Evolutionary conservation across 2,888 invertebrate species (phyloP).

Genomic region (Craniophora ligustri): DNA sequence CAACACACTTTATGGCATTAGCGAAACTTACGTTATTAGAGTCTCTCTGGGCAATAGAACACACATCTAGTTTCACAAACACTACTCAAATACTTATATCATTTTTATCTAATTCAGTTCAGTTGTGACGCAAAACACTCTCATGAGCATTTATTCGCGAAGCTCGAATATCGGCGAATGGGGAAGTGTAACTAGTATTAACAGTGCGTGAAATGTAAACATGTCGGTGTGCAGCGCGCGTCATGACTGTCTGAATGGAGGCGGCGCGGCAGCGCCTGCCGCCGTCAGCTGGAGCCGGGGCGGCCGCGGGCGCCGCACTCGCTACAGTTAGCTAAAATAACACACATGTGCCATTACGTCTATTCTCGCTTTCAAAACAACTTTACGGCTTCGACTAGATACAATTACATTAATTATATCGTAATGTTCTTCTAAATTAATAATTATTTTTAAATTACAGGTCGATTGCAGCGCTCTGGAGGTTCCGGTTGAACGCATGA

Average conservation of each 20-base stretch:
- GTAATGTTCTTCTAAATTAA: conserved; percentile 17
- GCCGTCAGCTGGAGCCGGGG: background rate
- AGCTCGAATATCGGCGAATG: background rate
- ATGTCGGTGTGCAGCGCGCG: conserved; percentile 8
- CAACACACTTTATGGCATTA: background rate
- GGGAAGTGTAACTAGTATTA: conserved; percentile 14
- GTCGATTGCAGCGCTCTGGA: conserved; percentile 15
- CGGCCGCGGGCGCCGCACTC: background rate
- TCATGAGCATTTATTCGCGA: background rate
- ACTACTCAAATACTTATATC: too few relatives aligned
- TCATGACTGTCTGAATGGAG: conserved; percentile 7
- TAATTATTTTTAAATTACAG: conserved; percentile 28
- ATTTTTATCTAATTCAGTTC: too few relatives aligned
- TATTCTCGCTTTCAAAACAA: conserved; percentile 31
- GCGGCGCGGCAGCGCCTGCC: too few relatives aligned
- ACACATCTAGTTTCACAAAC: too few relatives aligned
- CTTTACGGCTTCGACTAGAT: conserved; percentile 6
- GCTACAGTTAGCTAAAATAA: conserved; percentile 12
- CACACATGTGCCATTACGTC: conserved; percentile 16
- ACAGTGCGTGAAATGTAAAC: conserved; percentile 17
- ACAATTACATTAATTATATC: conserved; percentile 20
- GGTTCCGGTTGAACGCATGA: conserved; percentile 44
- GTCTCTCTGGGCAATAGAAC: background rate
- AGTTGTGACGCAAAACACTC: background rate
- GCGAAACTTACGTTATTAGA: background rate